These are phyloP conservation scores for Pomphorhynchus laevis DNA, from an alignment of 1,140 invertebrate genomes.

Conservation along the genomic window DNA sequence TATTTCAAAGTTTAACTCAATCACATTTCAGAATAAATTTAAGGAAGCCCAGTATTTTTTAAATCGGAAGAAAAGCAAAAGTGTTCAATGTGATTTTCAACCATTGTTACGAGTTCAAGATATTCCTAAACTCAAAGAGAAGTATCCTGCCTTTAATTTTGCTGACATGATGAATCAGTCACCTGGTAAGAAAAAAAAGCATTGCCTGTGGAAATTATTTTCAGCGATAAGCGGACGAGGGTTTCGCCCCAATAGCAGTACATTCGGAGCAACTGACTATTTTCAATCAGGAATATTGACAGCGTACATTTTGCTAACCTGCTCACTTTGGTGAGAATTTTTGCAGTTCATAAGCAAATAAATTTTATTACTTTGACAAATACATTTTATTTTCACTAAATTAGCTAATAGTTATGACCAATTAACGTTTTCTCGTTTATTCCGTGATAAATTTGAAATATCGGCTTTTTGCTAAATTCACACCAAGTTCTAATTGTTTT, in stretches of 20 bases:
- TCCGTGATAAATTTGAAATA: not conserved
- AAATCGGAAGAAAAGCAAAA: slow-evolving; percentile 4
- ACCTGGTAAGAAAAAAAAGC: not conserved
- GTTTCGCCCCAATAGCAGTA: not conserved
- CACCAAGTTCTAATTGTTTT: not conserved
- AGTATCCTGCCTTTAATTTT: slow-evolving; percentile 8
- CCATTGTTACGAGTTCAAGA: slow-evolving; percentile 6
- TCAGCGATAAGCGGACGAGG: not conserved
- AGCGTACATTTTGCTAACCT: not conserved
- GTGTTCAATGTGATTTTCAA: slow-evolving; percentile 7
- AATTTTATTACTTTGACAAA: not conserved
- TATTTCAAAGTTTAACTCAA: slow-evolving; percentile 1
- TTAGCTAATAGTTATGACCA: not conserved
- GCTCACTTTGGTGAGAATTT: not conserved
- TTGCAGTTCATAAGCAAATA: not conserved
- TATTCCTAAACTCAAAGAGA: slow-evolving; percentile 3
- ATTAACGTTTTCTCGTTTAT: not conserved
- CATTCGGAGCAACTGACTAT: not conserved
- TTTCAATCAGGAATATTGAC: not conserved
- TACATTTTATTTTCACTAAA: not conserved
- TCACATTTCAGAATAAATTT: slow-evolving; percentile 7
- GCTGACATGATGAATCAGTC: slow-evolving; percentile 3
- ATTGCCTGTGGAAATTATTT: not conserved
- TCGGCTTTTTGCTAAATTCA: not conserved
- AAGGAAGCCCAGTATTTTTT: slow-evolving; percentile 8